Conservation (phyloP, 1,140 invertebrate species). For the Pachypsylla venusta region DNA sequence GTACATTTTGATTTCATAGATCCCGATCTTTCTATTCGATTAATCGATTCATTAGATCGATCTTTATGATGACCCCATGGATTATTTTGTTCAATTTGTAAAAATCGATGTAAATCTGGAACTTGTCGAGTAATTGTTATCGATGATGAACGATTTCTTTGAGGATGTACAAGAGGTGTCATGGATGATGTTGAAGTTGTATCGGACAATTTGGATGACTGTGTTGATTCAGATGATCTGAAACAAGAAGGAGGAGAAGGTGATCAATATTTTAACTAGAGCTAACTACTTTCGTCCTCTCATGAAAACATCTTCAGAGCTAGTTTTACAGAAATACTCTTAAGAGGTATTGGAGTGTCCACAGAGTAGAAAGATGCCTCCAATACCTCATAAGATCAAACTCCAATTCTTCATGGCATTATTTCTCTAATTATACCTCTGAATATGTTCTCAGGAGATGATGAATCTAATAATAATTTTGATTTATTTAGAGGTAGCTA, state of each 20-base stretch:
- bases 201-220: constrained; percentile 4
- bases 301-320: no score
- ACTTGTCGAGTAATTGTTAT: not conserved
- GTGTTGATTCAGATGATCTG: not conserved
- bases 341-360: no score
- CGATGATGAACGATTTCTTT: not conserved
- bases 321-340: no score
- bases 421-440: no score
- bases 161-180: not conserved
- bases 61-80: constrained; percentile 1
- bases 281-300: no score
- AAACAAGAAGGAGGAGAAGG: not conserved
- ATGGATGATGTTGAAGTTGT: not conserved
- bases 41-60: not conserved
- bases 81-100: not conserved
- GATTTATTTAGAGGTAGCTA: no score
- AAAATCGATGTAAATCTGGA: not conserved
- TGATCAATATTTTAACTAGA: no score
- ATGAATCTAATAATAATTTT: no score
- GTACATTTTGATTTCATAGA: not conserved
- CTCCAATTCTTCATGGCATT: no score
- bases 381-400: no score
- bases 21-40: not conserved
- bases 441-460: no score
- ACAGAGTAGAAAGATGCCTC: no score